Evolutionary conservation across 1,140 invertebrate genomes (phyloP).

Genomic region (Heliconius himera): DNA sequence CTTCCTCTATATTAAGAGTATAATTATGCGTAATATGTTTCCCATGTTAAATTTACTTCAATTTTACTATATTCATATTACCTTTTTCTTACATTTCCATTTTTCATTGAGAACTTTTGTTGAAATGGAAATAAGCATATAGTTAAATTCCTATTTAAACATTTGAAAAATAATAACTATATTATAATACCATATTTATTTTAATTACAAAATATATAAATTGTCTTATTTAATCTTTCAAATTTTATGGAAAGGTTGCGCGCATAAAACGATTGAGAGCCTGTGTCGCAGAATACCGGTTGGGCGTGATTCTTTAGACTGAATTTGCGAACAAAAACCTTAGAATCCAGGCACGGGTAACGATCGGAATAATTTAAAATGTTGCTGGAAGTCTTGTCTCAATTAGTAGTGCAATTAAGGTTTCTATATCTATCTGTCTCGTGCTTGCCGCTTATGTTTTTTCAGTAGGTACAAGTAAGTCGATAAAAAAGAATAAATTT

Average conservation of each 20-base stretch:
- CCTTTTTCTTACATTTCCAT: neutral
- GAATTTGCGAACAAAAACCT: constrained; percentile 46
- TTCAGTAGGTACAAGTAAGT: neutral
- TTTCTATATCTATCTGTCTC: neutral
- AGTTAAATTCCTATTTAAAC: too few species aligned
- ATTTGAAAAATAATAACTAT: too few species aligned
- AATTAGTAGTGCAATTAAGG: constrained; percentile 31
- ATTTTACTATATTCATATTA: neutral
- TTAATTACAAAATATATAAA: neutral
- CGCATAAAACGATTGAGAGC: constrained; percentile 22
- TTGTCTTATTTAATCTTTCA: neutral
- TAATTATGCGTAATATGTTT: constrained; percentile 8
- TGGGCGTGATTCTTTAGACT: constrained; percentile 40
- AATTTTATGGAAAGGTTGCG: neutral
- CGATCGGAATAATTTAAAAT: constrained; percentile 41
- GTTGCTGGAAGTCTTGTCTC: constrained; percentile 29
- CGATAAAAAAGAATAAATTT: too few species aligned
- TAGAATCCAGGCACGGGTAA: constrained; percentile 32
- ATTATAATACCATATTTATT: neutral
- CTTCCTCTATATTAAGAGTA: constrained; percentile 4
- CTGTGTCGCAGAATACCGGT: constrained; percentile 28
- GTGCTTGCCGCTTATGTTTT: neutral
- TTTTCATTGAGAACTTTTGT: neutral
- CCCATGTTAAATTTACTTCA: neutral
- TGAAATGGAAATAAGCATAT: too few species aligned